Base-by-base conservation (phyloP, 2,113 vertebrate genomes). In the Gambusia holbrooki region DNA sequence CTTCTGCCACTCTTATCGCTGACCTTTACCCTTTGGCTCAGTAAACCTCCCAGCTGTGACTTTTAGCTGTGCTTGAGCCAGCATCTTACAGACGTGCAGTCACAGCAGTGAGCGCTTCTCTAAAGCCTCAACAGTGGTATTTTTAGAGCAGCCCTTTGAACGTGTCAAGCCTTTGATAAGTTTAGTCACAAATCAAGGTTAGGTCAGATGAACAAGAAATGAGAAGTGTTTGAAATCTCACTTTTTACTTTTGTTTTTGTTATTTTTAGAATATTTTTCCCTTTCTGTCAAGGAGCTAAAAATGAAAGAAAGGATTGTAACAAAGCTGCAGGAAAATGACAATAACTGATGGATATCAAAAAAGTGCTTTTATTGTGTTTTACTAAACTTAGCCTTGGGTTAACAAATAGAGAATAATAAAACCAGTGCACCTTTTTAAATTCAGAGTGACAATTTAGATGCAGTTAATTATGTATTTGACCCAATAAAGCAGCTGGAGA, bases 1-100 rank as follows among this genome's bases (percentile, higher is more conserved):
- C 54, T 10, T 2, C 33, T 62, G 40, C 30, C 42, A 42, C 48
- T 58, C 66, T 30, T 69, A 19, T 62, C 58, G 63, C 27, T 76
- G 63, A 28, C 79, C 77, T 69, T 74, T 54, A 29, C 63, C 70
- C 58, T 73, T 76, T 65, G 33, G 69, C 76, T 65, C 28, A 75
- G 10, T 65, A 32, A 70, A 66, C 51, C 79, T 69, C 69, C 45
- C 62, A 51, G 69, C 45, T 1, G 66, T 54, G 81, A 67, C 67
- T 83, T 81, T 73, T 48, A 28, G 11, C 30, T 69, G 30, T 82
- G 65, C 77, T 76, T 32, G 64, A 77, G 69, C 60, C 45, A 67
- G 54, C 14, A 19, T 48, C 45, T 48, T 48, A 5, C 4, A 48
- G 80, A 66, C 69, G 62, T 35, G 73, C 63, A 71, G 62, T 69